Conservation (phyloP, 2,888 invertebrate species). For the Teinopalpus imperialis region DNA sequence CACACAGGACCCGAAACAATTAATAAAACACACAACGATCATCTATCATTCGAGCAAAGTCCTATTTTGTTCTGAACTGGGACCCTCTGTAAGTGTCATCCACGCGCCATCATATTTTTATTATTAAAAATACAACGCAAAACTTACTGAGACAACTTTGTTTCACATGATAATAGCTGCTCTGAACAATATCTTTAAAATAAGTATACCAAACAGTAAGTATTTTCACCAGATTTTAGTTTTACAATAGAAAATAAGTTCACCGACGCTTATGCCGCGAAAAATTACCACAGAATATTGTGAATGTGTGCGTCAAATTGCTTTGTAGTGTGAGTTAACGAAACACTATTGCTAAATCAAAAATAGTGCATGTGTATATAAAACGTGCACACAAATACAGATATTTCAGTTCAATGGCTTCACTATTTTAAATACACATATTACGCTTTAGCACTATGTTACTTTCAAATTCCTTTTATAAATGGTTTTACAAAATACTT, state of each 20-base stretch:
- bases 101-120: conserved; percentile 71
- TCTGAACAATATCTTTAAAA: conserved; percentile 37
- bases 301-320: conserved; percentile 36
- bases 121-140: conserved; percentile 33
- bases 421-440: conserved; percentile 6
- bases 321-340: conserved; percentile 16
- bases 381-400: conserved; percentile 22
- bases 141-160: conserved; percentile 30
- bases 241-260: conserved; percentile 58
- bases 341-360: conserved; percentile 1
- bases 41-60: conserved; percentile 57
- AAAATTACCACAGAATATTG: conserved; percentile 52
- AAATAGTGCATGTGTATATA: conserved; percentile 24
- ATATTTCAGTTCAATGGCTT: conserved; percentile 16
- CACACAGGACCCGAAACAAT: conserved; percentile 51
- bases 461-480: conserved; percentile 1
- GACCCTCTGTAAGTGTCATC: conserved; percentile 54
- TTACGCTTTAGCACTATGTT: background rate
- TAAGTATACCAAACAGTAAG: conserved; percentile 37
- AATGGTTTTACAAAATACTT: no score
- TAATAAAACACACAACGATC: conserved; percentile 48
- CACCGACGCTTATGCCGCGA: conserved; percentile 66
- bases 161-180: conserved; percentile 30
- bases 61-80: conserved; percentile 66
- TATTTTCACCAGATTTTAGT: conserved; percentile 36